Base-by-base conservation (phyloP, 2,797 vertebrate genomes). In the Silurus aristotelis region DNA sequence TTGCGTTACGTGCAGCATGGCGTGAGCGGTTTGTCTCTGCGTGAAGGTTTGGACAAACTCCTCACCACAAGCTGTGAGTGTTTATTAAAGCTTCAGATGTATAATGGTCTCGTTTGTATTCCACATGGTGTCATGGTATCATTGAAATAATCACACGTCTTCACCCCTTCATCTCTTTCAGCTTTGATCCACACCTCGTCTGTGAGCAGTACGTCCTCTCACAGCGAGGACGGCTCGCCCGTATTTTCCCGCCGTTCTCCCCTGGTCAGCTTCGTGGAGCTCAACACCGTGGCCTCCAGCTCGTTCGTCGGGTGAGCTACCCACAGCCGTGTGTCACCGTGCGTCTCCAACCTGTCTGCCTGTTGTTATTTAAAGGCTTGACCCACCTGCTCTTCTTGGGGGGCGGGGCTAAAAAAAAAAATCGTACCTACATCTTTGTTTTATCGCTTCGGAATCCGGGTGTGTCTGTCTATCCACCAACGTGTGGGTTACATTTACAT, bases 1-100 rank as follows among this genome's bases (percentile, higher is more conserved):
- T 90, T 96, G 71, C 94, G 91, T n/a, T 98, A 95, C 63, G 95
- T 99, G 79, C 92, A 97, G 91, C 95, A 97, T 86, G 96, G 94
- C 0, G 95, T 96, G 13, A 96, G 95, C 71, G 92, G 90, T 61
- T 92, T 96, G 60, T 96, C 92, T 73, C 91, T 98, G 76, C 93
- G 90, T 22, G 92, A 94, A 68, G 95, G 94, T 14, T 89, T 99
- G 61, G 96, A 97, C 75, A 78, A 81, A 5, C 95, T 97, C 85
- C 93, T 99, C 80, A 90, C 93, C 87, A 93, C 78, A 79, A 96
- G 89, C 91, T 84, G 97, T 99, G 92, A 94, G 95, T 86, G 17
- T 46, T 52, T 52, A 38, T 38, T 38, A 38, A 38, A 38, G 31
- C 31, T 38, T 38, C 31, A 38, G 6, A 68, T 7, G 25, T 67